A percentile compares a stretch with the other conserved stretches of the same genome.
Conservation (phyloP, 1,140 invertebrate genomes). For the Pogonomyrmex barbatus region DNA sequence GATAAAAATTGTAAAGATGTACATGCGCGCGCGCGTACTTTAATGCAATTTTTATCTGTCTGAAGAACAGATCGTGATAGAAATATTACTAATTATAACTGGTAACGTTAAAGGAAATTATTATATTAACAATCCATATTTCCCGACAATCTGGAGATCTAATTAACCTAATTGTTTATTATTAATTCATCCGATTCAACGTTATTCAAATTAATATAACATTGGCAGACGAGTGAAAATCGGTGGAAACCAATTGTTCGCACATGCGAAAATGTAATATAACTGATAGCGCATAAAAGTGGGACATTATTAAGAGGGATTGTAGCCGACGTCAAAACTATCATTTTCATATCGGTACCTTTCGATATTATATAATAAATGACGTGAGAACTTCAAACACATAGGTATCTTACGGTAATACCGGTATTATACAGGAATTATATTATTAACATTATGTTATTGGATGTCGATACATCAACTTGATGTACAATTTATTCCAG, state of each 20-base stretch:
- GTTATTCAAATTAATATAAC: conserved; percentile 57
- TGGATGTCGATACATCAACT: not conserved
- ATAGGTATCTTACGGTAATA: not conserved
- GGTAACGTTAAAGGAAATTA: not conserved
- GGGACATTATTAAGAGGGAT: not conserved
- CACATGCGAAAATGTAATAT: not conserved
- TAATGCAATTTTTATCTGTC: not conserved
- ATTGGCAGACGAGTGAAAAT: not conserved
- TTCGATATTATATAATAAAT: not conserved
- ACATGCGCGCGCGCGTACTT: not conserved
- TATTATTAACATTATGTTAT: not conserved
- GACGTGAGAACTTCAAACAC: not conserved
- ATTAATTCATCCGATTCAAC: conserved; percentile 42
- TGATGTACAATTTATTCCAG: not conserved
- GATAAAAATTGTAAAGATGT: not conserved
- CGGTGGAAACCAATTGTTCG: conserved; percentile 38
- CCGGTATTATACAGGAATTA: not conserved
- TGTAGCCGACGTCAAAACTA: not conserved
- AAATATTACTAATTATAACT: too few species aligned
- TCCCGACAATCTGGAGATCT: conserved; percentile 47
- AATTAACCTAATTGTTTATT: conserved; percentile 59
- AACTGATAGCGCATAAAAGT: not conserved
- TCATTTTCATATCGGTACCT: not conserved
- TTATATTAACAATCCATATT: conserved; percentile 54
- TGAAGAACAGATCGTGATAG: too few species aligned